Evolutionary conservation across 2,888 invertebrate species (phyloP).

Genomic region (Callyntrura sp.): DNA sequence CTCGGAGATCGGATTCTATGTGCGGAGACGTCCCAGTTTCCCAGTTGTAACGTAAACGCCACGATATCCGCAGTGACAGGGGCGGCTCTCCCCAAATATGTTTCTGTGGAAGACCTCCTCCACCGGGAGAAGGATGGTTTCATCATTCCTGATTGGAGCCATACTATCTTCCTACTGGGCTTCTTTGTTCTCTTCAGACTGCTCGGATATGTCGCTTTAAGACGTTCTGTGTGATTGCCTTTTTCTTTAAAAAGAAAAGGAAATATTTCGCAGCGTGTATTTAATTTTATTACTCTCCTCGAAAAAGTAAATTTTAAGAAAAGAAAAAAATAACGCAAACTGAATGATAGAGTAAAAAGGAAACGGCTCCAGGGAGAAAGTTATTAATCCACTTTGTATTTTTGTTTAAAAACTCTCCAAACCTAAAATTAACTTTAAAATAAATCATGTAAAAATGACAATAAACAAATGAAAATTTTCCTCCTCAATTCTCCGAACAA

Average conservation of each 20-base stretch:
- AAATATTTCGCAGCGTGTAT: no score
- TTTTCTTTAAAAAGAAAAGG: no score
- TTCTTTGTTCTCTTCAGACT: conserved; percentile 90
- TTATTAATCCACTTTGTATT: conserved; percentile 7
- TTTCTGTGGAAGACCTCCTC: conserved; percentile 89
- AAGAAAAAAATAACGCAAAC: no score
- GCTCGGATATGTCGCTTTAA: conserved; percentile 90
- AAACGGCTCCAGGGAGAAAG: no score
- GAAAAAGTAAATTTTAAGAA: background rate
- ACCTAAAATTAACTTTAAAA: background rate
- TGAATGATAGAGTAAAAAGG: no score
- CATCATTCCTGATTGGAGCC: conserved; percentile 89
- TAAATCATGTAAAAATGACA: conserved; percentile 20
- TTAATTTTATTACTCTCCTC: no score
- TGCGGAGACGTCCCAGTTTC: conserved; percentile 85
- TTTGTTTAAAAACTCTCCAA: conserved; percentile 18
- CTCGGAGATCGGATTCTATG: conserved; percentile 90
- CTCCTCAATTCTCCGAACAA: conserved; percentile 1
- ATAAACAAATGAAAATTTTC: background rate
- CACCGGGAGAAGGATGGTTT: conserved; percentile 88
- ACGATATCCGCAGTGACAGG: conserved; percentile 27
- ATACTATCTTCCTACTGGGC: conserved; percentile 89
- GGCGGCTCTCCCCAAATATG: conserved; percentile 85
- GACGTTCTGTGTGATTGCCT: conserved; percentile 86
- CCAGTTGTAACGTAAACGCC: conserved; percentile 88